phyloP scores from a whole-genome alignment of 2,797 vertebrate species.

The Dallia pectoralis region DNA sequence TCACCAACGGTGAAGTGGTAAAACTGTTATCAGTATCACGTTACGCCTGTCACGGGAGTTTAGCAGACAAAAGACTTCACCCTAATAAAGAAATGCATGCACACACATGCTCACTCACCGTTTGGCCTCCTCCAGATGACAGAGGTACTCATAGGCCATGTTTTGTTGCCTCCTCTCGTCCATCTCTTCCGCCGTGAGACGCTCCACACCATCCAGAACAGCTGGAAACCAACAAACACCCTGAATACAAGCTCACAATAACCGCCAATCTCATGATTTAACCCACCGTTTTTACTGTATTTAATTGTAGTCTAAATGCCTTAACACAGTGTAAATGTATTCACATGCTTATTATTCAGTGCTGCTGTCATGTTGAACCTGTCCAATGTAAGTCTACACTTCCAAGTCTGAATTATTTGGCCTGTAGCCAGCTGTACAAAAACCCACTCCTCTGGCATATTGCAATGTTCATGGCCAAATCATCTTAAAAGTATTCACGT shows the following conservation, averaged over 20 bases:
- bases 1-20: not conserved
- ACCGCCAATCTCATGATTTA: not conserved
- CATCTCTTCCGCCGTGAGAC: constrained; percentile 99
- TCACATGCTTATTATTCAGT: not conserved
- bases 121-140: constrained; percentile 97
- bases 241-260: not conserved
- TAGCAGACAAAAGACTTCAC: not conserved
- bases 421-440: not conserved
- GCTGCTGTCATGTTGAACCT: constrained; percentile 5
- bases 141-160: constrained; percentile 97
- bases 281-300: too few relatives aligned
- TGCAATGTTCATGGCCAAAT: too few relatives aligned
- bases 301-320: too few relatives aligned
- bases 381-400: not conserved
- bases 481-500: constrained; percentile 31
- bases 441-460: too few relatives aligned
- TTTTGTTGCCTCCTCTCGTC: constrained; percentile 93
- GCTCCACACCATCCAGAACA: constrained; percentile 95
- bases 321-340: not conserved
- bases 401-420: constrained; percentile 19
- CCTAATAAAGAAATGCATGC: not conserved
- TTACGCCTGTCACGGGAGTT: not conserved
- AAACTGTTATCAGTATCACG: not conserved
- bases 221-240: constrained; percentile 66
- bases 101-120: constrained; percentile 69